Percentiles rank a stretch among this genome's conserved stretches.
phyloP scores from a whole-genome alignment of 2,113 vertebrate species.

The Amphiprion percula region DNA sequence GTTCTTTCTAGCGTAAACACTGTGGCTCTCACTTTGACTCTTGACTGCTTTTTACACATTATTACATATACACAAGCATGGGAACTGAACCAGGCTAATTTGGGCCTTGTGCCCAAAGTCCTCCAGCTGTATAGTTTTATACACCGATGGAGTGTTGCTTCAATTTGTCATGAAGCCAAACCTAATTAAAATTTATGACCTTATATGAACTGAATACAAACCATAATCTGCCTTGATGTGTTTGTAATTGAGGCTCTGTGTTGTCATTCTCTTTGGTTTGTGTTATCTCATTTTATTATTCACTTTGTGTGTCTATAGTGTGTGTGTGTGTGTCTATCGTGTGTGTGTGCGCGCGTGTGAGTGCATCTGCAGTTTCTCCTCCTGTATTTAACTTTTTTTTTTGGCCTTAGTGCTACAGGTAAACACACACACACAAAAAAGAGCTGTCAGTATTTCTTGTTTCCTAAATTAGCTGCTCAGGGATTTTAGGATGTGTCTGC shows the following conservation, averaged over 20 bases:
- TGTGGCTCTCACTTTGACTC: no score
- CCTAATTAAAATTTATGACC: conserved; percentile 12
- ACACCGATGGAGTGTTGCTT: conserved; percentile 7
- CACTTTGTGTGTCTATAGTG: background rate
- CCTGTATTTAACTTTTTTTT: background rate
- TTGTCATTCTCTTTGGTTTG: background rate
- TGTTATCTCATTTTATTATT: background rate
- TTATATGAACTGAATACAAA: conserved; percentile 10
- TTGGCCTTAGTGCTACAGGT: background rate
- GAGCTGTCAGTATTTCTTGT: background rate
- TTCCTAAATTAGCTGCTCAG: conserved; percentile 4
- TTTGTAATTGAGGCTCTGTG: background rate
- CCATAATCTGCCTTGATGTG: background rate
- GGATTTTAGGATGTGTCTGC: conserved; percentile 28
- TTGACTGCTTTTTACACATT: conserved; percentile 4
- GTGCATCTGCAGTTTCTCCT: background rate
- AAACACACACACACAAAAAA: background rate
- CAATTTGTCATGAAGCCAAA: conserved; percentile 8
- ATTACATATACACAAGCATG: background rate
- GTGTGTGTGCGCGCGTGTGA: no score
- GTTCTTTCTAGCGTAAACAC: no score
- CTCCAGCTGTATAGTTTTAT: conserved; percentile 11
- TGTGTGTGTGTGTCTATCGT: background rate
- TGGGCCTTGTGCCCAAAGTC: background rate
- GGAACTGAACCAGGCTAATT: background rate